These are phyloP conservation scores for Apogon hyalosoma DNA, from an alignment of 2,797 vertebrate species.

Conservation along the genomic window DNA sequence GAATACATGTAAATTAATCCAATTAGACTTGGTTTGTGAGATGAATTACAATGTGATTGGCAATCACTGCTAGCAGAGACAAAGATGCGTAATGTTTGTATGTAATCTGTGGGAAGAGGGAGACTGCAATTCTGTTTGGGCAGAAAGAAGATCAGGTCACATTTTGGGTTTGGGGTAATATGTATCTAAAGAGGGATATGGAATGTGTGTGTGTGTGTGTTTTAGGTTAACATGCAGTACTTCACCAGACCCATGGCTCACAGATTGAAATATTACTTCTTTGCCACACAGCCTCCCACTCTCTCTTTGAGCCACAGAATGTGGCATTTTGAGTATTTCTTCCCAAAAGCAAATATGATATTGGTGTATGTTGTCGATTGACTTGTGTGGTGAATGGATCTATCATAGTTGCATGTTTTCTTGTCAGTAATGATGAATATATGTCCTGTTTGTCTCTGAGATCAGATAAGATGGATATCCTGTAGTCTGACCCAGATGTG, in stretches of 20 bases:
- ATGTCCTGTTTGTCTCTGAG: slow-evolving; percentile 54
- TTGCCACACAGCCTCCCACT: slow-evolving; percentile 34
- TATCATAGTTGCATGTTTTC: neutral
- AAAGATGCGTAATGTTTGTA: neutral
- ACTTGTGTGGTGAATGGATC: slow-evolving; percentile 7
- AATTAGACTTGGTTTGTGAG: slow-evolving; percentile 21
- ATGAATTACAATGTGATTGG: slow-evolving; percentile 16
- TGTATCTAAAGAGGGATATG: neutral
- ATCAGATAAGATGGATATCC: slow-evolving; percentile 68
- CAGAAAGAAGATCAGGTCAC: too few species aligned
- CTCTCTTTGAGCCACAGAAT: slow-evolving; percentile 4
- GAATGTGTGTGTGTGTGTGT: slow-evolving; percentile 28
- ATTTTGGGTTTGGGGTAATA: neutral
- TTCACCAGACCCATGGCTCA: slow-evolving; percentile 67
- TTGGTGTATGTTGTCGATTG: slow-evolving; percentile 31
- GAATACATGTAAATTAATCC: slow-evolving; percentile 21
- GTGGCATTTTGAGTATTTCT: too few species aligned
- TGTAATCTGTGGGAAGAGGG: too few species aligned
- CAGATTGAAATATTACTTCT: slow-evolving; percentile 69
- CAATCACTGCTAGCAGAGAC: neutral
- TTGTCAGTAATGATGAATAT: slow-evolving; percentile 48
- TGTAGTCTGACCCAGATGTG: slow-evolving; percentile 72
- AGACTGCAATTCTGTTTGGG: too few species aligned
- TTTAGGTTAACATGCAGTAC: slow-evolving; percentile 58
- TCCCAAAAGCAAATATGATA: slow-evolving; percentile 8